Base-by-base conservation (phyloP, 2,797 vertebrate genomes). In the Sebastes itinus region DNA sequence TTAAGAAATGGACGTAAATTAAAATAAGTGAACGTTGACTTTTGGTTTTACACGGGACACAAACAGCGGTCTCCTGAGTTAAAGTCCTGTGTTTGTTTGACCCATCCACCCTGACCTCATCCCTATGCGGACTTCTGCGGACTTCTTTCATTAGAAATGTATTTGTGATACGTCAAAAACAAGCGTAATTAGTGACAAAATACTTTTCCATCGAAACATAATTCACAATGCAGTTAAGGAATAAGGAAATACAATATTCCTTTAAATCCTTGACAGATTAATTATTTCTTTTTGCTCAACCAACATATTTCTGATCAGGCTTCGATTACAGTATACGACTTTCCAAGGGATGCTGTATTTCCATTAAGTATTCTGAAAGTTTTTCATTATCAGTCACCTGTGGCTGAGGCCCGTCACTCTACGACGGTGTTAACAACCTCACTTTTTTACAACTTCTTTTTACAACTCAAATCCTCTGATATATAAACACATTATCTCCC, bases 401-500 rank as follows among this genome's bases (percentile, higher is more conserved):
- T 67, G 22, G 12, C 16, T 70, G 33, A 56, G n/a, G 30, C 74
- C 42, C 30, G 58, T 69, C 58, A 38, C 7, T 33, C 16, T 6
- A 27, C 16, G 69, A 54, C 60, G 9, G 27, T 25, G 16, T 33
- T 52, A 69, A 71, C 55, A 56, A 2, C 42, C 28, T 55, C 22
- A 7, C 23, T 59, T 68, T 64, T 64, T 73, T 58, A 61, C 33
- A 78, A 28, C 42, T 81, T 59, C 56, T 23, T 25, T 65, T 65
- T 65, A 27, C 35, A 14, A 42, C 23, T 70, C 76, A 58, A 72
- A 73, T 54, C 60, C 60, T 56, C 55, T 64, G 66, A 0, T 70
- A 55, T 73, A 78, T 73, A 78, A 82, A 82, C 20, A 6, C 56
- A 78, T 68, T 71, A 27, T 74, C 27, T 78, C 27, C 28, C 28